phyloP scores from a whole-genome alignment of 2,797 vertebrate genomes.

The Galaxias olidus region DNA sequence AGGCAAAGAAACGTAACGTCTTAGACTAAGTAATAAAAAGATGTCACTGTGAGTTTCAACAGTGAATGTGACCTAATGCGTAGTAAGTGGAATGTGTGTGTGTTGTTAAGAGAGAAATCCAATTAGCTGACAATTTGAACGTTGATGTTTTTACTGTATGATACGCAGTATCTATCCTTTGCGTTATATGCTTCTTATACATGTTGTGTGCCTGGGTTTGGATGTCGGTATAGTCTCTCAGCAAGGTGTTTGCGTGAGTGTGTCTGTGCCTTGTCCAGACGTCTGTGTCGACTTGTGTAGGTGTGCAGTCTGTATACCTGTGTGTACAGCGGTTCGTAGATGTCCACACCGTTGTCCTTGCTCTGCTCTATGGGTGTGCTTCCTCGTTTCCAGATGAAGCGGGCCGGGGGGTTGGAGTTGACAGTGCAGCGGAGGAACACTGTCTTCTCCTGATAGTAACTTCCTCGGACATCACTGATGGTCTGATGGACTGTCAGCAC shows the following conservation, averaged over 20 bases:
- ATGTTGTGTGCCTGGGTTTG: neutral
- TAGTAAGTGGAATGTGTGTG: no score
- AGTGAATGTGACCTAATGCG: no score
- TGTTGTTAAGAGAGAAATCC: no score
- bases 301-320: slow-evolving; percentile 74
- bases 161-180: no score
- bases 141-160: no score
- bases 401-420: slow-evolving; percentile 95
- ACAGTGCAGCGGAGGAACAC: slow-evolving; percentile 97
- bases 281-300: slow-evolving; percentile 4
- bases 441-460: slow-evolving; percentile 98
- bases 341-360: slow-evolving; percentile 97
- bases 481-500: slow-evolving; percentile 96
- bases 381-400: slow-evolving; percentile 97
- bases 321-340: slow-evolving; percentile 97
- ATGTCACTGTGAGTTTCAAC: no score
- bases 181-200: no score
- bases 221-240: neutral
- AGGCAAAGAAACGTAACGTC: neutral
- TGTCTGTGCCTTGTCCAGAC: no score
- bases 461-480: slow-evolving; percentile 93
- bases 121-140: no score
- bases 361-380: slow-evolving; percentile 86
- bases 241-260: neutral
- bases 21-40: no score